phyloP scores from a whole-genome alignment of 2,797 vertebrate species.

The Echiichthys vipera region DNA sequence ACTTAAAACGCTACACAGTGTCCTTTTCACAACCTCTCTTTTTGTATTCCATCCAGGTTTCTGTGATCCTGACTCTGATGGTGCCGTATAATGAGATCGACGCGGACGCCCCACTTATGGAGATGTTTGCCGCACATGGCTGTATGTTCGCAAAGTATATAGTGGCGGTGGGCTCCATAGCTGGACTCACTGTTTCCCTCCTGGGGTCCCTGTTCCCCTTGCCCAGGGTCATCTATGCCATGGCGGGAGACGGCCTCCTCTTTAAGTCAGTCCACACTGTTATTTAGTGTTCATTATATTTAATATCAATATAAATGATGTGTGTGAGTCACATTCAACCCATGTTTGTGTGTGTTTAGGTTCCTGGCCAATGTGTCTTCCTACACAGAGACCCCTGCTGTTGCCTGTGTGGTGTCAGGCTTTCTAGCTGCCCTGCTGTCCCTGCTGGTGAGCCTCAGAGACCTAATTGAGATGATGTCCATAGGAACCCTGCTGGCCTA shows the following conservation, averaged over 20 bases:
- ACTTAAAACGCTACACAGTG: too few species aligned
- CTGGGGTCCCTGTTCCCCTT: conserved; percentile 97
- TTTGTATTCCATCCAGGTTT: conserved; percentile 85
- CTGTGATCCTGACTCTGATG: conserved; percentile 96
- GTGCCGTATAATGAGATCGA: conserved; percentile 94
- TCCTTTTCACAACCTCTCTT: neutral
- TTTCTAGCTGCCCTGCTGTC: conserved; percentile 94
- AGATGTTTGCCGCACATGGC: conserved; percentile 94
- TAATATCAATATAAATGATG: neutral
- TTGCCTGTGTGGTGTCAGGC: conserved; percentile 96
- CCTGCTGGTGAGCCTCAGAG: conserved; percentile 93
- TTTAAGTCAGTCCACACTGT: conserved; percentile 89
- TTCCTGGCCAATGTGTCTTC: conserved; percentile 93
- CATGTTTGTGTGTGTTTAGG: conserved; percentile 74
- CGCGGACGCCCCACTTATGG: conserved; percentile 95
- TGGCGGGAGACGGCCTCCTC: conserved; percentile 96
- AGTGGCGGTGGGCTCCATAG: conserved; percentile 94
- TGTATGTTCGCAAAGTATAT: conserved; percentile 95
- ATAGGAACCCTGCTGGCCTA: conserved; percentile 96
- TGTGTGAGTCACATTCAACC: neutral
- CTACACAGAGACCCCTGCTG: conserved; percentile 95
- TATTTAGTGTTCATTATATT: neutral
- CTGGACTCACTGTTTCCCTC: conserved; percentile 94
- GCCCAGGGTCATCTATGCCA: conserved; percentile 97
- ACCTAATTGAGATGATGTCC: conserved; percentile 99